Evolutionary conservation across 2,113 vertebrate genomes (phyloP), one percentile per base, ranked within the genome.

Genomic region (Ammodytes dubius): DNA sequence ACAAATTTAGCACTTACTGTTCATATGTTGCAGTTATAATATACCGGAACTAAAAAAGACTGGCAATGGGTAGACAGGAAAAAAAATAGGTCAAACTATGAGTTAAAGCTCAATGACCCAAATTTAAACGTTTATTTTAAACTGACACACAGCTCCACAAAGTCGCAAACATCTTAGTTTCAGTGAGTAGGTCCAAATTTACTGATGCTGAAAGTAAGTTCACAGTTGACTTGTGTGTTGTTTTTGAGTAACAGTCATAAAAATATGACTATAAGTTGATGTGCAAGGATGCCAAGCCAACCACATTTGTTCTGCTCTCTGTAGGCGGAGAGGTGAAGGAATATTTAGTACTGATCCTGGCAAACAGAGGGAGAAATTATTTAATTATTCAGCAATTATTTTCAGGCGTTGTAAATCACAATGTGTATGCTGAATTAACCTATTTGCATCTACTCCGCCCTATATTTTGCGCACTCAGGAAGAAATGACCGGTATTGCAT

Each of bases 341-440:
- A 54, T 69, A 63, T 59, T 76, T 83, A 77, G 54, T 27, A 49
- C 39, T 77, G 85, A 87, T 47, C 50, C 27, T 47, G 71, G 42
- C 56, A 56, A 92, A 90, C 89, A 92, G 88, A 71, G 89, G 82
- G 66, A 83, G 27, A 27, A 27, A 27, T 27, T 27, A 27, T 27
- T 27, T 27, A 27, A 27, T 27, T 27, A 27, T 27, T 27, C 27
- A 27, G 27, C 27, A 27, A 27, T 27, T 27, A 27, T 27, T 27
- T 27, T 27, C 27, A 27, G 27, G 27, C 27, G 27, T 27, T 27
- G 27, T 27, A 27, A 27, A 27, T 27, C 27, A 27, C 27, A 27
- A 27, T 27, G 27, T 27, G 27, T 27, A 27, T 27, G 27, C 27
- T 27, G 2, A 27, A 27, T 27, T 27, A 27, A 27, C 27, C 27